These are phyloP conservation scores for Thysanoteuthis rhombus DNA, from an alignment of 2,888 invertebrate species.

Conservation along the genomic window DNA sequence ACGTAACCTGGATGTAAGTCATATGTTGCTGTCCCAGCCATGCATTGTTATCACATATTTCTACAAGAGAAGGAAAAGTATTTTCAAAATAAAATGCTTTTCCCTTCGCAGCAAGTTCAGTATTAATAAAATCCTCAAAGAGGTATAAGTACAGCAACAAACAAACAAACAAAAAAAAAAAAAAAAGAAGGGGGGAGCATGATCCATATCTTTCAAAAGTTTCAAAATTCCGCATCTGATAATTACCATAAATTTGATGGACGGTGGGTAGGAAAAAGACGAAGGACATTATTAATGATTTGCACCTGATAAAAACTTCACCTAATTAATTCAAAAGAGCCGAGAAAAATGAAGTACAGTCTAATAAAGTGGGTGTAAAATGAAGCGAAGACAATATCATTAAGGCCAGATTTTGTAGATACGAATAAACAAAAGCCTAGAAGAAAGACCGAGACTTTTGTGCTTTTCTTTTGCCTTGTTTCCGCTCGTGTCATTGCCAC, in stretches of 20 bases:
- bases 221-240: background rate
- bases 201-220: background rate
- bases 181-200: background rate
- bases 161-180: background rate
- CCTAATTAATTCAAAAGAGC: background rate
- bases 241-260: background rate
- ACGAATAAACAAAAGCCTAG: background rate
- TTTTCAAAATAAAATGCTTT: no score
- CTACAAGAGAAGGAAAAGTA: background rate
- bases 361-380: background rate
- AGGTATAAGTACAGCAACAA: background rate
- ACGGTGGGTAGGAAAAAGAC: background rate
- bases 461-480: background rate
- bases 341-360: background rate
- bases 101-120: background rate
- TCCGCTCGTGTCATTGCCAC: background rate
- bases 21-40: background rate
- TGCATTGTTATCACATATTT: background rate
- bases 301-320: slow-evolving; percentile 12
- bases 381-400: slow-evolving; percentile 12
- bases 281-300: background rate
- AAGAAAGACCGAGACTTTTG: background rate
- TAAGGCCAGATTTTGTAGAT: slow-evolving; percentile 12
- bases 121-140: background rate
- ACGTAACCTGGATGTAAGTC: no score